Base-by-base conservation (phyloP, 2,888 invertebrate genomes). In the Zygothrica quintamaculata region DNA sequence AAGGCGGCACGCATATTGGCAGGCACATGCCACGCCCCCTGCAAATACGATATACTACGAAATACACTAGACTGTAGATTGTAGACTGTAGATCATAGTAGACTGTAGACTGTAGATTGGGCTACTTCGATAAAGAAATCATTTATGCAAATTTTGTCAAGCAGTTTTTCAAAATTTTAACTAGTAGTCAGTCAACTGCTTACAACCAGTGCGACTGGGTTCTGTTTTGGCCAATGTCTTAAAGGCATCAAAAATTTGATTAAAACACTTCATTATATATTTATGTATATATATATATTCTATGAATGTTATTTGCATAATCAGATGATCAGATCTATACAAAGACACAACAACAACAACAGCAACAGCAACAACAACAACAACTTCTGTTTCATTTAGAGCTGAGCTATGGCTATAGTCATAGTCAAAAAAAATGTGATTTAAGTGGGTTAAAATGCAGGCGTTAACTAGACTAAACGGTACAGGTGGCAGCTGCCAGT, bases 101-200 rank as follows among this genome's bases (percentile, higher is more conserved):
- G 62, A 59, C 53, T 57, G 42, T 50, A 78, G 72, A 55, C 68
- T 22, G 3, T 22, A 22, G 69, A 82, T 82, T 82, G 76, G 82
- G 64, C 56, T 58, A 60, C 57, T 31, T 59, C 76, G 77, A 86
- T 88, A 77, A 71, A 88, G 87, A 84, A 84, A 86, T 88, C 88
- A 86, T 78, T 84, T 84, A 86, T 86, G 87, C 76, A 74, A 86
- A 86, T 88, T 67, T 37, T 25, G 40, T 55, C 55, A 65, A 74
- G 73, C 77, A 77, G 70, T 67, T 71, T 56, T 43, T 75, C 8
- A 47, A 26, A 60, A 58, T 37, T n/a, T 51, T 40, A 61, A 56
- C 40, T 74, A 39, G 15, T 18, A 44, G 50, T 42, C 36, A 29
- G 44, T 64, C 57, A 33, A 8, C 37, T 13, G 33, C 29, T 43